Percentiles rank a stretch among this genome's conserved stretches.
Conservation (phyloP, 2,113 vertebrate species). For the Festucalex cinctus region DNA sequence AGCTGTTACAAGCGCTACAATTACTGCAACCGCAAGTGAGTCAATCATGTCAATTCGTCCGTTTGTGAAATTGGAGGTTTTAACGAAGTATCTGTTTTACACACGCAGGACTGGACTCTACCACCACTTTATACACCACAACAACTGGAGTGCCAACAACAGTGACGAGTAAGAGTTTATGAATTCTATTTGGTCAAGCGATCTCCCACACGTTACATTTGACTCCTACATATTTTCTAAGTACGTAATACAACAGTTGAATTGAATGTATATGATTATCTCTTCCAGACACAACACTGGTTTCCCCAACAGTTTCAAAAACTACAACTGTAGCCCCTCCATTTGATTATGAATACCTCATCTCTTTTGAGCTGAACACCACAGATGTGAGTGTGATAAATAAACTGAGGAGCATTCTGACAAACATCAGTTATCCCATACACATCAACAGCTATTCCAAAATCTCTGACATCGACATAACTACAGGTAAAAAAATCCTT, state of each 20-base stretch:
- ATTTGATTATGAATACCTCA: slow-evolving; percentile 7
- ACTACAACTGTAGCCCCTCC: not conserved
- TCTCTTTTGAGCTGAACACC: slow-evolving; percentile 34
- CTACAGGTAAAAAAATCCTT: not conserved
- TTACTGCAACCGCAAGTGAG: too few species aligned
- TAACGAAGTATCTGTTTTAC: not conserved
- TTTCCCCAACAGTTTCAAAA: not conserved
- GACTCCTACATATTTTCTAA: too few species aligned
- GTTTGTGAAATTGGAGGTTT: too few species aligned
- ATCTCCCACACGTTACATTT: not conserved
- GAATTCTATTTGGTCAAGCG: not conserved
- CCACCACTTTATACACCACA: too few species aligned
- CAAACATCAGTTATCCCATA: slow-evolving; percentile 21
- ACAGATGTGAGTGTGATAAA: slow-evolving; percentile 18
- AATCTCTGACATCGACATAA: slow-evolving; percentile 3
- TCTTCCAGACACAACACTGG: not conserved
- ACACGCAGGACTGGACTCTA: not conserved
- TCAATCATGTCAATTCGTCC: too few species aligned
- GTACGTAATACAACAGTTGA: too few species aligned
- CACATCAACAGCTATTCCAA: not conserved
- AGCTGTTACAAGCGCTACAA: too few species aligned
- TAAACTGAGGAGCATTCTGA: slow-evolving; percentile 22
- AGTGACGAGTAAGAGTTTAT: not conserved
- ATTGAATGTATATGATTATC: too few species aligned
- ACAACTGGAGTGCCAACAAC: not conserved